phyloP scores from a whole-genome alignment of 2,113 vertebrate species.

The Clupea harengus region DNA sequence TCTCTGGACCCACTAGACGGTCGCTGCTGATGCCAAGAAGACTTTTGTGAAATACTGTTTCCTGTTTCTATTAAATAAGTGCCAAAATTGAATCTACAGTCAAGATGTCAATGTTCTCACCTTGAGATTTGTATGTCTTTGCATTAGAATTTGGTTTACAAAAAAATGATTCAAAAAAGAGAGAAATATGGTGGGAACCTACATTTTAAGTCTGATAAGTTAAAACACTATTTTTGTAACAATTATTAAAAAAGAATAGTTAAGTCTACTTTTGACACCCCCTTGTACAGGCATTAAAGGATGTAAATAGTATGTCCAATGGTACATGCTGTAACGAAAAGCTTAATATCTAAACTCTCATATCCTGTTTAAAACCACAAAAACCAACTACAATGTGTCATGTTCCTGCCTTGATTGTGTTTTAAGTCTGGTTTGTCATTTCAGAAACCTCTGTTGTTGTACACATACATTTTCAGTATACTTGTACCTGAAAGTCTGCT shows the following conservation, averaged over 20 bases:
- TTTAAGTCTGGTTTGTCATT: not conserved
- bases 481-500: slow-evolving; percentile 17
- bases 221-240: slow-evolving; percentile 76
- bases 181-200: not conserved
- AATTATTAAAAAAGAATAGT: slow-evolving; percentile 28
- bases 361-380: slow-evolving; percentile 25
- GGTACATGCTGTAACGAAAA: slow-evolving; percentile 55
- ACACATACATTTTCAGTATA: slow-evolving; percentile 22
- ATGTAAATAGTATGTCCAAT: slow-evolving; percentile 66
- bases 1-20: slow-evolving; percentile 91
- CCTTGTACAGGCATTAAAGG: slow-evolving; percentile 60
- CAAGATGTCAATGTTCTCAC: slow-evolving; percentile 55
- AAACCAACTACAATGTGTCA: slow-evolving; percentile 12
- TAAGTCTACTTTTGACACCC: slow-evolving; percentile 59
- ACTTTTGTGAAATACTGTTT: slow-evolving; percentile 54
- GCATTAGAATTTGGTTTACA: slow-evolving; percentile 65
- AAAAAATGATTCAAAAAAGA: slow-evolving; percentile 49
- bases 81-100: slow-evolving; percentile 65
- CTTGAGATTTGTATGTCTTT: slow-evolving; percentile 69
- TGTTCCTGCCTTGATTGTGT: slow-evolving; percentile 14
- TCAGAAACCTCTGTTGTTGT: not conserved
- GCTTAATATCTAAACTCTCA: slow-evolving; percentile 17
- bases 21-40: slow-evolving; percentile 83
- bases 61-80: slow-evolving; percentile 71
- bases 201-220: slow-evolving; percentile 53